Conservation (phyloP, 1,140 invertebrate genomes). For the Ephestia elutella region DNA sequence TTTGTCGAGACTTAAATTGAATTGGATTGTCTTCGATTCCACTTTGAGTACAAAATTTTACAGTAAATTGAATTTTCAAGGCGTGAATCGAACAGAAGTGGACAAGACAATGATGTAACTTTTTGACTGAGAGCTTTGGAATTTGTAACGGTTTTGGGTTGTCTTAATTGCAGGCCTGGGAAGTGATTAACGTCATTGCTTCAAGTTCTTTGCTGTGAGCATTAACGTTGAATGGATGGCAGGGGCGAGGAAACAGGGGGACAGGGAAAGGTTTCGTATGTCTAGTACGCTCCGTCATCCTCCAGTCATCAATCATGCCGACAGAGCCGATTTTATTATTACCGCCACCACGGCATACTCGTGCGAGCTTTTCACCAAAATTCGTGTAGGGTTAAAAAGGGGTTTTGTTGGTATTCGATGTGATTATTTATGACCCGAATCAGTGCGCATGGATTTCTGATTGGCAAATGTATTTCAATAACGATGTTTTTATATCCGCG, state of each 20-base stretch:
- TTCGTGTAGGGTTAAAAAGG: conserved; percentile 36
- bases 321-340: conserved; percentile 58
- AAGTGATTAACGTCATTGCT: conserved; percentile 17
- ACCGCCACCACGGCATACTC: conserved; percentile 30
- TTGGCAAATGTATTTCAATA: not conserved
- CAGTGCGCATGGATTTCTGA: not conserved
- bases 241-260: conserved; percentile 24
- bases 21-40: conserved; percentile 19
- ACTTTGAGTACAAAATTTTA: conserved; percentile 15
- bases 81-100: not conserved
- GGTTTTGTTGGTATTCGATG: conserved; percentile 19
- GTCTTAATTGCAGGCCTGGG: conserved; percentile 5
- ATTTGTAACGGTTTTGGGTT: not conserved
- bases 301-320: conserved; percentile 56
- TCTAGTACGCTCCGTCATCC: conserved; percentile 51
- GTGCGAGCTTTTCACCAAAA: conserved; percentile 34
- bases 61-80: conserved; percentile 10
- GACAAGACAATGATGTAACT: not conserved
- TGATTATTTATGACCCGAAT: not conserved
- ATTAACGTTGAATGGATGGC: conserved; percentile 32
- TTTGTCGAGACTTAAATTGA: conserved; percentile 13
- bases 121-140: conserved; percentile 1
- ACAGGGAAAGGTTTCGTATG: conserved; percentile 31
- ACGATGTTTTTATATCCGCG: not conserved
- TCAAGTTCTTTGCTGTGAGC: conserved; percentile 16